These are phyloP conservation scores for Fratercula arctica DNA, from an alignment of 2,797 vertebrate genomes.

Conservation along the genomic window DNA sequence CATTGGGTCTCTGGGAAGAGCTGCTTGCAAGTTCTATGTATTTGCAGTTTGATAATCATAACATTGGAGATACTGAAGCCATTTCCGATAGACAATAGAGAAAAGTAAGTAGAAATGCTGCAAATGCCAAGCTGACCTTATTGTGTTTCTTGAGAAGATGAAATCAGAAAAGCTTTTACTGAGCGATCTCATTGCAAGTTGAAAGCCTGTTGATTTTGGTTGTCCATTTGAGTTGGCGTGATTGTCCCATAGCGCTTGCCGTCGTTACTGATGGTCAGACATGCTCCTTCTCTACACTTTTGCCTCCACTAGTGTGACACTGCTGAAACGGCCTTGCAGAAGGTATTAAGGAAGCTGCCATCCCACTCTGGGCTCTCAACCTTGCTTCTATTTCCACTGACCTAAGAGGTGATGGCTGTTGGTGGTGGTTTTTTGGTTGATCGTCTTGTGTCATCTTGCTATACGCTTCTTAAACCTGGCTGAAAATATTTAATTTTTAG, in stretches of 20 bases:
- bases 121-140: background rate
- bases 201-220: background rate
- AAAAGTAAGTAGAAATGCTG: background rate
- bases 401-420: background rate
- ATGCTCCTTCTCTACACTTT: background rate
- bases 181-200: background rate
- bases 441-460: background rate
- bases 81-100: background rate
- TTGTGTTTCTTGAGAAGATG: background rate
- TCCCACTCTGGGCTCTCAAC: background rate
- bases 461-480: fast-evolving
- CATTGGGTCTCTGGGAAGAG: background rate
- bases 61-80: background rate
- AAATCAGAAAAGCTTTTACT: background rate
- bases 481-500: background rate
- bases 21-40: background rate
- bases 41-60: background rate
- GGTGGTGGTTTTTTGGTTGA: background rate
- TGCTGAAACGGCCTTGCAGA: background rate
- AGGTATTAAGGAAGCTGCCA: background rate
- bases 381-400: background rate
- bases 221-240: background rate
- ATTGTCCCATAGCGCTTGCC: background rate
- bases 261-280: background rate
- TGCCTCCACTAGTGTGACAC: background rate